phyloP scores from a whole-genome alignment of 92 coral and sea anemone genomes.

The Desmophyllum pertusum region DNA sequence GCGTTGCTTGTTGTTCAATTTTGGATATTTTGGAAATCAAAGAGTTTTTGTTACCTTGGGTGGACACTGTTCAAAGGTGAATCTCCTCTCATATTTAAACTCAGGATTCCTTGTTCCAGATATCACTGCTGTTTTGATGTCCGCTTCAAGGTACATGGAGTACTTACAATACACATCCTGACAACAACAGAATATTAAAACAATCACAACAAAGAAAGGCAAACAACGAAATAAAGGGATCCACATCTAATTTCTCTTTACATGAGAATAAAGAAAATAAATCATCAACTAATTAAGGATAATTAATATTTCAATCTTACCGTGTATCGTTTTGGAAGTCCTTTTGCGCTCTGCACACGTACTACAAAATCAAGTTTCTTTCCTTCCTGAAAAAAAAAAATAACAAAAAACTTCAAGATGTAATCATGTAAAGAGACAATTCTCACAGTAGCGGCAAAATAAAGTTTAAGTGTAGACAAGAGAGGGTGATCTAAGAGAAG shows the following conservation, averaged over 20 bases:
- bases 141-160: slow-evolving; percentile 76
- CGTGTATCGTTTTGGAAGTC: slow-evolving; percentile 88
- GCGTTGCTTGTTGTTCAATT: too few species aligned
- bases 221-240: not conserved
- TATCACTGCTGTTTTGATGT: slow-evolving; percentile 69
- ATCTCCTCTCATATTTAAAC: slow-evolving; percentile 85
- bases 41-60: slow-evolving; percentile 65
- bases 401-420: not conserved
- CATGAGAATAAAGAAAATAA: too few species aligned
- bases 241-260: too few species aligned
- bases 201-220: not conserved
- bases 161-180: slow-evolving; percentile 79
- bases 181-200: not conserved
- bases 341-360: slow-evolving; percentile 83
- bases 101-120: slow-evolving; percentile 95
- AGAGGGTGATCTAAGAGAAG: too few species aligned
- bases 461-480: not conserved
- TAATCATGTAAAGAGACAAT: not conserved
- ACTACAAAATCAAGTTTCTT: slow-evolving; percentile 88
- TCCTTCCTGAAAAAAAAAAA: slow-evolving; percentile 64
- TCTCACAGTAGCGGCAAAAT: not conserved
- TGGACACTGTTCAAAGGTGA: slow-evolving; percentile 76
- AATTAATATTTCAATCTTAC: slow-evolving; percentile 47
- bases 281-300: not conserved
- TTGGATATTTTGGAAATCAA: too few species aligned